Percentiles rank a stretch among this genome's conserved stretches.
Evolutionary conservation across 2,113 vertebrate species (phyloP).

Genomic region (Antidorcas marsupialis): DNA sequence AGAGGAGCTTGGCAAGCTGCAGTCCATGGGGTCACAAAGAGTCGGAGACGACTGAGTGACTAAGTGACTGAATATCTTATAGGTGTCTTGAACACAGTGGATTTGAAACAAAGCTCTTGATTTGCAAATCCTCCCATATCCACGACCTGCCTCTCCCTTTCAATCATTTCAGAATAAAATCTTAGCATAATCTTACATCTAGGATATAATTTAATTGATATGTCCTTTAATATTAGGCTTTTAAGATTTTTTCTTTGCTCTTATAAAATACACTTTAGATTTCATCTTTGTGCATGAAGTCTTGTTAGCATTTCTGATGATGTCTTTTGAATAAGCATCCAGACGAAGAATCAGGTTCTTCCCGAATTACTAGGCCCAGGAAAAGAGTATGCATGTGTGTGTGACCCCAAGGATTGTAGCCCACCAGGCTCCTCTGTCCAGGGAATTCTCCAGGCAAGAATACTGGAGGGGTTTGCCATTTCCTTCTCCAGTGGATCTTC

Average conservation of each 20-base stretch:
- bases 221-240: background rate
- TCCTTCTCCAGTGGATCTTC: background rate
- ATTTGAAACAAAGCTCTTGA: background rate
- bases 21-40: background rate
- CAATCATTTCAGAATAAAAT: background rate
- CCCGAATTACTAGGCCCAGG: background rate
- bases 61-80: background rate
- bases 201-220: background rate
- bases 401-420: background rate
- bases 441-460: background rate
- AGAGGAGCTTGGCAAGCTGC: background rate
- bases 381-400: background rate
- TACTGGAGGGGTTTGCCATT: background rate
- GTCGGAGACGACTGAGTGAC: fast-evolving
- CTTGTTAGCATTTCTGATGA: background rate
- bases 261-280: background rate
- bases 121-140: background rate
- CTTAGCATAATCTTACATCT: background rate
- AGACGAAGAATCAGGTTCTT: background rate
- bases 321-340: background rate
- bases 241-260: background rate
- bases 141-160: background rate
- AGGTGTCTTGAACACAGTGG: background rate
- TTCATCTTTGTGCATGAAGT: background rate
- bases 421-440: background rate